A percentile compares a stretch with the other conserved stretches of the same genome.
Conservation (phyloP, 92 coral and sea anemone species). For the Epizoanthus rinbou region DNA sequence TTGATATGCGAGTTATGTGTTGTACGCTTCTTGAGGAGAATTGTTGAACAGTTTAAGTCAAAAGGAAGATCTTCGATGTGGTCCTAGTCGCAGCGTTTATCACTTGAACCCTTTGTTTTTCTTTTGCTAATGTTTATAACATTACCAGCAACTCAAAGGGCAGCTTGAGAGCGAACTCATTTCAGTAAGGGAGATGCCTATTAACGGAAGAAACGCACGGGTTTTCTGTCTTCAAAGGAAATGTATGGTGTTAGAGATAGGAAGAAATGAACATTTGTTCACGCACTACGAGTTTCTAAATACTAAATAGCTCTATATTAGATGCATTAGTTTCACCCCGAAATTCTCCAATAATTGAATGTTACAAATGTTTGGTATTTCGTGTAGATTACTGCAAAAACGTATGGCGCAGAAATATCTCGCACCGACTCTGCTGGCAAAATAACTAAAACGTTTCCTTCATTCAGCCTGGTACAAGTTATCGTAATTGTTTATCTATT, state of each 20-base stretch:
- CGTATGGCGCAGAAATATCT: constrained; percentile 25
- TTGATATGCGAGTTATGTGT: constrained; percentile 12
- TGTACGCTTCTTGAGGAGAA: background rate
- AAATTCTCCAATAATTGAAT: constrained; percentile 43
- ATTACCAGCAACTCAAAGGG: background rate
- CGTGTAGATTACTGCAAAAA: constrained; percentile 16
- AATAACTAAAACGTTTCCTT: constrained; percentile 3
- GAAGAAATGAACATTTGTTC: background rate
- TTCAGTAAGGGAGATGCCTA: background rate
- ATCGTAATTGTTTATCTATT: constrained; percentile 13
- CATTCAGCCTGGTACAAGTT: background rate
- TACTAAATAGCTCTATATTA: background rate
- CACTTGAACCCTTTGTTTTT: constrained; percentile 37
- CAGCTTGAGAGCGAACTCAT: constrained; percentile 4
- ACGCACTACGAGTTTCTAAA: background rate
- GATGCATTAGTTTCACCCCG: constrained; percentile 3
- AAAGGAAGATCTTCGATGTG: constrained; percentile 31
- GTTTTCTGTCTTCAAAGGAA: background rate
- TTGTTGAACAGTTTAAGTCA: background rate
- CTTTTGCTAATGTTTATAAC: constrained; percentile 40
- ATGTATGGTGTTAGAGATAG: background rate
- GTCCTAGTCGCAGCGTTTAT: constrained; percentile 28
- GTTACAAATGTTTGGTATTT: constrained; percentile 32
- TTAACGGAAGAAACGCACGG: background rate
- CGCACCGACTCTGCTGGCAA: constrained; percentile 1